A percentile compares a stretch with the other conserved stretches of the same genome.
These are phyloP conservation scores for Phrynocephalus forsythii DNA, from an alignment of 2,797 vertebrate genomes.

Conservation along the genomic window DNA sequence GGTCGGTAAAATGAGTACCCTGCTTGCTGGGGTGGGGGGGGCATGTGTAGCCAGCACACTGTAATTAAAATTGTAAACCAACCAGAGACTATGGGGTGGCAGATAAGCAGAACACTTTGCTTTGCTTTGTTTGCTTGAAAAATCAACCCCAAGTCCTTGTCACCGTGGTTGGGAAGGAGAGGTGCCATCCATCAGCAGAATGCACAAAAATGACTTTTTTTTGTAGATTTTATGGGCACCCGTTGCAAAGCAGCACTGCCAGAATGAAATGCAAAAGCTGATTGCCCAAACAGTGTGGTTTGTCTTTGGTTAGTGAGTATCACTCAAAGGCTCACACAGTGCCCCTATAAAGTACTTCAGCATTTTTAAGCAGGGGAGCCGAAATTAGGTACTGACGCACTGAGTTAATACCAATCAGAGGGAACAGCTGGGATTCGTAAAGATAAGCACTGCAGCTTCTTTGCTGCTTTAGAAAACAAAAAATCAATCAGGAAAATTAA, in stretches of 20 bases:
- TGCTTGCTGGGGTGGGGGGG: too few species aligned
- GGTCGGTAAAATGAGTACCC: too few species aligned
- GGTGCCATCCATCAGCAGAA: neutral
- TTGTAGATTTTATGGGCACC: neutral
- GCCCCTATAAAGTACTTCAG: neutral
- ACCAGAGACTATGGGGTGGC: too few species aligned
- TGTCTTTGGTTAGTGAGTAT: too few species aligned
- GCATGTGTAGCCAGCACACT: too few species aligned
- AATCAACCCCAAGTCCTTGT: neutral
- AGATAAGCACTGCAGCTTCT: neutral
- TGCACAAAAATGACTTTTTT: too few species aligned
- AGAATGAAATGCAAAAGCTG: neutral
- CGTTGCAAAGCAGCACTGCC: neutral
- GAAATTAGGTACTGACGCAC: neutral
- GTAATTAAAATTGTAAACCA: too few species aligned
- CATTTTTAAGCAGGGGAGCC: neutral
- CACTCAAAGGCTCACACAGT: neutral
- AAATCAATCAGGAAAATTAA: neutral
- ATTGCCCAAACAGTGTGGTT: accelerated
- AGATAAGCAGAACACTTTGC: too few species aligned
- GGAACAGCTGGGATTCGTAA: neutral
- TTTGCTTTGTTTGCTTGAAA: too few species aligned
- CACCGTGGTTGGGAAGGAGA: neutral
- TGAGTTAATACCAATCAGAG: neutral
- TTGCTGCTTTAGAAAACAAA: neutral